Percentiles rank a stretch among this genome's conserved stretches.
Evolutionary conservation across 2,113 vertebrate species (phyloP).

Genomic region (Anhinga rufa): DNA sequence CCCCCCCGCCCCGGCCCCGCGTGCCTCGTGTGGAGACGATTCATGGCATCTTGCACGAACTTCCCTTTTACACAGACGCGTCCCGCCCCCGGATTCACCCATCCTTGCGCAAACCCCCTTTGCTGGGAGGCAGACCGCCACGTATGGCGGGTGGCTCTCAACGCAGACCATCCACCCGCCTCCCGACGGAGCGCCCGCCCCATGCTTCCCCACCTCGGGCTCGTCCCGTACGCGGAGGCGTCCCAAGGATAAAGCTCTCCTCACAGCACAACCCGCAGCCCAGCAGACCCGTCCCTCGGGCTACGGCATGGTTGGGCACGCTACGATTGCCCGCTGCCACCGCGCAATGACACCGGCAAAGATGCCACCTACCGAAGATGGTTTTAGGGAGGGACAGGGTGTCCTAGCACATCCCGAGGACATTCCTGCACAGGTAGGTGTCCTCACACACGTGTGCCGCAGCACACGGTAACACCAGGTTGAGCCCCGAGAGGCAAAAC

Average conservation of each 20-base stretch:
- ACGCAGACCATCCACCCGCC: background rate
- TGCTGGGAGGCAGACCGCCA: background rate
- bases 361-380: background rate
- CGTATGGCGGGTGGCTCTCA: background rate
- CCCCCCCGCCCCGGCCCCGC: fast-evolving
- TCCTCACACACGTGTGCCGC: background rate
- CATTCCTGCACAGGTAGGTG: background rate
- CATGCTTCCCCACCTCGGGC: background rate
- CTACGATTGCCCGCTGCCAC: fast-evolving
- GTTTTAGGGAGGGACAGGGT: background rate
- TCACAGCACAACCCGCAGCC: background rate
- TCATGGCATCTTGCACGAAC: background rate
- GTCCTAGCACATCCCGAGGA: background rate
- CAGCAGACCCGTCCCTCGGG: background rate
- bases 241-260: background rate
- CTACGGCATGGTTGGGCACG: fast-evolving
- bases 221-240: fast-evolving
- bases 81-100: background rate
- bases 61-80: background rate
- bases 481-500: background rate
- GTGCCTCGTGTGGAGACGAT: background rate
- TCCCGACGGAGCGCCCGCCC: fast-evolving
- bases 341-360: background rate
- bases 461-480: background rate
- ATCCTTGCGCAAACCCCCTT: background rate